Conservation (phyloP, 1,140 invertebrate genomes). For the Drosophila ironensis region DNA sequence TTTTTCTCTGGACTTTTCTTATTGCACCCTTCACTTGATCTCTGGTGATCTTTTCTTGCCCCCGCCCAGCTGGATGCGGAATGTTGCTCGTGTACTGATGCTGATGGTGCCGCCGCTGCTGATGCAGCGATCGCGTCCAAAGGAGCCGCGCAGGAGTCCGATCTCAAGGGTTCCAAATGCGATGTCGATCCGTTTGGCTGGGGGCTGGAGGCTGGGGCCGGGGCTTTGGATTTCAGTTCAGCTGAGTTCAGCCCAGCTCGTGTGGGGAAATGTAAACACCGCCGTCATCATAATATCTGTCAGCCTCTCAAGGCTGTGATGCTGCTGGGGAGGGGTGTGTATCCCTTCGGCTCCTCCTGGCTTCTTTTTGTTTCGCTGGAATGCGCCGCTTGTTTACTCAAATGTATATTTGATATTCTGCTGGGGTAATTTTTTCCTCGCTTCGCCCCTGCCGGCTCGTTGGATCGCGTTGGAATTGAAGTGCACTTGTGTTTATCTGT, state of each 20-base stretch:
- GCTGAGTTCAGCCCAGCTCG: no score
- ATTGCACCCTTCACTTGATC: conserved; percentile 75
- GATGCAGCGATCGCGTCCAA: conserved; percentile 16
- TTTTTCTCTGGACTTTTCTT: conserved; percentile 66
- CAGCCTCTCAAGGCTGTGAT: conserved; percentile 27
- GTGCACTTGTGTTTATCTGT: conserved; percentile 47
- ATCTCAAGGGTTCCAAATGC: conserved; percentile 69
- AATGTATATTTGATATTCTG: conserved; percentile 71
- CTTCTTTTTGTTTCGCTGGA: conserved; percentile 51
- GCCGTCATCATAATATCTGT: conserved; percentile 66
- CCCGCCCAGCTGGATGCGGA: conserved; percentile 35
- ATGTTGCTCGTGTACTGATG: conserved; percentile 5
- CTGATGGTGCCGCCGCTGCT: background rate
- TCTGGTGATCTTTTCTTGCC: conserved; percentile 52
- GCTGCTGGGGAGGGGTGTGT: conserved; percentile 17
- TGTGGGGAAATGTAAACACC: conserved; percentile 75
- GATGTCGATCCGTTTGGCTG: conserved; percentile 47
- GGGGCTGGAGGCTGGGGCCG: no score
- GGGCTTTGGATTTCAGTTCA: conserved; percentile 63
- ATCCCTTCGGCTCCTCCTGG: conserved; percentile 52
- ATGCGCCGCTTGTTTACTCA: conserved; percentile 71
- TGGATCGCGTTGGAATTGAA: conserved; percentile 5
- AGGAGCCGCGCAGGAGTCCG: conserved; percentile 67
- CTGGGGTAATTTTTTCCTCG: conserved; percentile 31
- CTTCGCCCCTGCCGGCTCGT: background rate